phyloP scores from a whole-genome alignment of 2,113 vertebrate species.

The Oreotrochilus melanogaster region DNA sequence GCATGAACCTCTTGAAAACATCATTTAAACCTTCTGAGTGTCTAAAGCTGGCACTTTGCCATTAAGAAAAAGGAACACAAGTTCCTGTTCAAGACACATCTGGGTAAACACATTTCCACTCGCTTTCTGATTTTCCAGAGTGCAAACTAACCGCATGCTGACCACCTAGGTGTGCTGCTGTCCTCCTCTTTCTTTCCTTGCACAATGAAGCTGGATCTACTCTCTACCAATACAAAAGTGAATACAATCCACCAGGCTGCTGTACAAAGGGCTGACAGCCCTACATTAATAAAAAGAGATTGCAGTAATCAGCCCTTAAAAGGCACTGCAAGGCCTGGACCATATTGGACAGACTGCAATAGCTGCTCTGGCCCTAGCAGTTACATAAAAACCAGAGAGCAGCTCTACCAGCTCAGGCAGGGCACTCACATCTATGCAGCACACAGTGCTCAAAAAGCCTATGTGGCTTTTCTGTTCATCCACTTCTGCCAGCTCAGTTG shows the following conservation, averaged over 20 bases:
- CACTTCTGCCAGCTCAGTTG: accelerated
- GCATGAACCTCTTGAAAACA: not conserved
- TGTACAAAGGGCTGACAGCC: not conserved
- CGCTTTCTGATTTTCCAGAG: not conserved
- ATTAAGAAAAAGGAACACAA: not conserved
- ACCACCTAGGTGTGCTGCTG: not conserved
- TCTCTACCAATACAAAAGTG: not conserved
- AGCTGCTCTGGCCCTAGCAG: not conserved
- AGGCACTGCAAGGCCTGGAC: not conserved
- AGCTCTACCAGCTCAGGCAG: not conserved
- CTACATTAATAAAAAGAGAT: not conserved
- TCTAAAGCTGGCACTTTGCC: not conserved
- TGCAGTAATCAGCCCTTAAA: not conserved
- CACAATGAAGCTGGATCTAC: accelerated
- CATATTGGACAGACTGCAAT: accelerated
- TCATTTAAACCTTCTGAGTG: not conserved
- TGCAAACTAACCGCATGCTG: not conserved
- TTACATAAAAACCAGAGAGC: not conserved
- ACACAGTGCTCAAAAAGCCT: not conserved
- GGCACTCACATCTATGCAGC: not conserved
- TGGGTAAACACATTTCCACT: not conserved
- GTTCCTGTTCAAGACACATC: not conserved
- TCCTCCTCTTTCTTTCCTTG: not conserved
- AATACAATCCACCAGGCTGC: not conserved
- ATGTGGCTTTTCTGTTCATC: not conserved